phyloP scores from a whole-genome alignment of 2,888 invertebrate species.

The Cryptophagus acutangulus region DNA sequence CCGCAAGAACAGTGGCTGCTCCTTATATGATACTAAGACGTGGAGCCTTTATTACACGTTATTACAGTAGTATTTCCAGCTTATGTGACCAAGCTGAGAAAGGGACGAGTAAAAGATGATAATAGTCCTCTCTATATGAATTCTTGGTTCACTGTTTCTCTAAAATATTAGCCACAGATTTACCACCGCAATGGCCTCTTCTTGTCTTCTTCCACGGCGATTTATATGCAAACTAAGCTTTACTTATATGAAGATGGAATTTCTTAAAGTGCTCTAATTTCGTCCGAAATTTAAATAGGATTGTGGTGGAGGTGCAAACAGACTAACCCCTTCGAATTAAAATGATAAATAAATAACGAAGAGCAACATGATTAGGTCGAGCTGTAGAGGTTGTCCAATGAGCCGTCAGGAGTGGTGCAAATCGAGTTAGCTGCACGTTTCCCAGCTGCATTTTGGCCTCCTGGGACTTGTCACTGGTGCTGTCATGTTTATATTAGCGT shows the following conservation, averaged over 20 bases:
- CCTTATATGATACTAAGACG: constrained; percentile 38
- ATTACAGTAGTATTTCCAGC: constrained; percentile 47
- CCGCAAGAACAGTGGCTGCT: constrained; percentile 22
- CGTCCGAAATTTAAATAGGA: background rate
- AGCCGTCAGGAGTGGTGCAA: constrained; percentile 39
- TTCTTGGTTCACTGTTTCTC: constrained; percentile 14
- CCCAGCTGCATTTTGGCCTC: constrained; percentile 34
- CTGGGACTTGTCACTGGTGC: constrained; percentile 34
- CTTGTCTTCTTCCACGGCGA: too few species aligned
- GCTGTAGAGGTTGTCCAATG: constrained; percentile 37
- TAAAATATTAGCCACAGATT: constrained; percentile 13
- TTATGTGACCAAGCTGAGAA: constrained; percentile 36
- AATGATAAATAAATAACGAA: constrained; percentile 29
- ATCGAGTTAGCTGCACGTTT: constrained; percentile 40
- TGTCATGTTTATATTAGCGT: constrained; percentile 38
- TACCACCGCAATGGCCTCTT: constrained; percentile 2
- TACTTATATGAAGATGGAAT: too few species aligned
- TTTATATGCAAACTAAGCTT: constrained; percentile 8
- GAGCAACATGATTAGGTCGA: constrained; percentile 36
- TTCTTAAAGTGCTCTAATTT: too few species aligned
- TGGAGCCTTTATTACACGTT: constrained; percentile 45
- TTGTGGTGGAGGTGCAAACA: constrained; percentile 1
- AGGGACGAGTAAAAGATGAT: constrained; percentile 35
- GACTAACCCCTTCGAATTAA: background rate
- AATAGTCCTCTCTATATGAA: constrained; percentile 35